Conservation (phyloP, 2,888 invertebrate species). For the Sesamia inferens region DNA sequence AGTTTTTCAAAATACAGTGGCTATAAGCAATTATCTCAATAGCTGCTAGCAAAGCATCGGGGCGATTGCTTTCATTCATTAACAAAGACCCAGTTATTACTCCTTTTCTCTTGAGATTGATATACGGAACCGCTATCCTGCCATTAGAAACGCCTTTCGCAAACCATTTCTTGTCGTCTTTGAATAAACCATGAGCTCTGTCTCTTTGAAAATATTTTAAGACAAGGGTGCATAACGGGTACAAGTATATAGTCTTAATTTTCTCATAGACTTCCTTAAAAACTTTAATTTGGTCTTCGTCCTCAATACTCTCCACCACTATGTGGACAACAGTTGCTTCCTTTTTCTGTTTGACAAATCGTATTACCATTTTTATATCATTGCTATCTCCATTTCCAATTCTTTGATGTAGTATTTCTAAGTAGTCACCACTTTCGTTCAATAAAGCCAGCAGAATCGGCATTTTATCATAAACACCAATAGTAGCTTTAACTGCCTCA, state of each 20-base stretch:
- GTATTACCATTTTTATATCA: constrained; percentile 25
- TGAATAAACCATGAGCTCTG: constrained; percentile 39
- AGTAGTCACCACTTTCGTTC: constrained; percentile 30
- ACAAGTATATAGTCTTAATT: constrained; percentile 39
- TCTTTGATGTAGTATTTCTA: constrained; percentile 16
- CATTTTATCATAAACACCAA: constrained; percentile 57
- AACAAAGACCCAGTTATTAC: constrained; percentile 52
- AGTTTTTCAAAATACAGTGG: constrained; percentile 62
- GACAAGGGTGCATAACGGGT: constrained; percentile 41
- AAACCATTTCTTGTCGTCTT: constrained; percentile 60
- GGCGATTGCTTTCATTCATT: constrained; percentile 43
- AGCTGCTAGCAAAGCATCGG: constrained; percentile 69
- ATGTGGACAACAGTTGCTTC: constrained; percentile 17
- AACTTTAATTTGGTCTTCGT: constrained; percentile 25
- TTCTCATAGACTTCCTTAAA: constrained; percentile 46
- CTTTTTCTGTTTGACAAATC: constrained; percentile 51
- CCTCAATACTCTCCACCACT: constrained; percentile 15
- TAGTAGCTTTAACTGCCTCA: constrained; percentile 32
- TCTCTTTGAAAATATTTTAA: constrained; percentile 55
- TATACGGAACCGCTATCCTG: constrained; percentile 62
- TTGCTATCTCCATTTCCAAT: constrained; percentile 8
- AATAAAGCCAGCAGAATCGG: constrained; percentile 54
- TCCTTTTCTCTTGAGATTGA: constrained; percentile 63
- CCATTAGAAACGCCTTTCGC: constrained; percentile 58
- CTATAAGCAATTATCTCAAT: constrained; percentile 66